A percentile compares a stretch with the other conserved stretches of the same genome.
phyloP scores from a whole-genome alignment of 2,113 vertebrate species.

The Trogon melanurus region DNA sequence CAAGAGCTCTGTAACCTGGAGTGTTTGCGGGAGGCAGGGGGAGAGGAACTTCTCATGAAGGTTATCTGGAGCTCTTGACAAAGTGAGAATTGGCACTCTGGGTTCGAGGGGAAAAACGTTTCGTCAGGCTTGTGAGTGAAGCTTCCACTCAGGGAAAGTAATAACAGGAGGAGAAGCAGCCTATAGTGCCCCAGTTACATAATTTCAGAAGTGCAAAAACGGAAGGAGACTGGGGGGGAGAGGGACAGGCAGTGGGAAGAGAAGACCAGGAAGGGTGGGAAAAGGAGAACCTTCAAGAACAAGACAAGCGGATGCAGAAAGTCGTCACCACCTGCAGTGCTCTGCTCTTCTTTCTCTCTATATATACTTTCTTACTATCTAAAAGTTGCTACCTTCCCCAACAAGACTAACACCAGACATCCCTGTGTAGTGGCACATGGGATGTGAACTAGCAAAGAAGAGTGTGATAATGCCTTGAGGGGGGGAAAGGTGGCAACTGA shows the following conservation, averaged over 20 bases:
- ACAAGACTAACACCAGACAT: neutral
- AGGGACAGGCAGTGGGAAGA: neutral
- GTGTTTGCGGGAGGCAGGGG: neutral
- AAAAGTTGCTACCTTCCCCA: neutral
- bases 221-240: neutral
- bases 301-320: neutral
- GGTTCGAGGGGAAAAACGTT: slow-evolving; percentile 12
- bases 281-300: neutral
- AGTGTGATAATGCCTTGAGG: neutral
- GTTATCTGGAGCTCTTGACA: slow-evolving; percentile 55
- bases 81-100: slow-evolving; percentile 41
- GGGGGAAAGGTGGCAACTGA: neutral
- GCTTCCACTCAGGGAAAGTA: slow-evolving; percentile 24
- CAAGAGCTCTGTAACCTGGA: slow-evolving; percentile 23
- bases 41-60: slow-evolving; percentile 32
- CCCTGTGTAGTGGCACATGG: neutral
- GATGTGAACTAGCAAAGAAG: neutral
- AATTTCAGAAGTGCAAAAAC: slow-evolving; percentile 53
- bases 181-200: slow-evolving; percentile 42
- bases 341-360: neutral
- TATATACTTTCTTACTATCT: neutral
- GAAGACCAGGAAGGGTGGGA: neutral
- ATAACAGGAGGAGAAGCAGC: slow-evolving; percentile 33
- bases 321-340: neutral
- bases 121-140: slow-evolving; percentile 37